Percentiles rank a stretch among this genome's conserved stretches.
phyloP scores from a whole-genome alignment of 2,888 invertebrate genomes.

The Trypoxylon attenuatum region DNA sequence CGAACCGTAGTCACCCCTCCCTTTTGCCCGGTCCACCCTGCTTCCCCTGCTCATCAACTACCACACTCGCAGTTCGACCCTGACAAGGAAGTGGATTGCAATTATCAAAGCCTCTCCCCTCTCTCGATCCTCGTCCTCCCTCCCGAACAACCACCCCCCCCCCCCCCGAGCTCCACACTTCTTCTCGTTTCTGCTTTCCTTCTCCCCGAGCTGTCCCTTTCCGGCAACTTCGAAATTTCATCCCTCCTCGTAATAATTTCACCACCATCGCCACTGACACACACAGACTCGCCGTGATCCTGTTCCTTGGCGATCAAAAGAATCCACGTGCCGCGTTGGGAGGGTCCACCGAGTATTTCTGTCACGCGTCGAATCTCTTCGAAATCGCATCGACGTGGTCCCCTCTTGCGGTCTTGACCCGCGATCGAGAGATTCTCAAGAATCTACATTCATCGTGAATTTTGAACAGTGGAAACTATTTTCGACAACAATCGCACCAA shows the following conservation, averaged over 20 bases:
- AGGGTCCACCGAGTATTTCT: slow-evolving; percentile 40
- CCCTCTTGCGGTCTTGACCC: too few species aligned
- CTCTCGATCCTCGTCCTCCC: slow-evolving; percentile 27
- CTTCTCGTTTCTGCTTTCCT: slow-evolving; percentile 51
- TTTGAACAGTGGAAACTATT: not conserved
- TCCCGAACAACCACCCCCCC: slow-evolving; percentile 10
- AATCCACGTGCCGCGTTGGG: slow-evolving; percentile 46
- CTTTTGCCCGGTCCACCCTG: slow-evolving; percentile 42
- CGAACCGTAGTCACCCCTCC: slow-evolving; percentile 54
- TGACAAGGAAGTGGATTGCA: slow-evolving; percentile 70
- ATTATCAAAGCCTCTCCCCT: slow-evolving; percentile 70
- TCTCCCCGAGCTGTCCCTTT: slow-evolving; percentile 38
- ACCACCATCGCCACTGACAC: slow-evolving; percentile 48
- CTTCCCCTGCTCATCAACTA: slow-evolving; percentile 58
- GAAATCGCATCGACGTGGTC: not conserved
- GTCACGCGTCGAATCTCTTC: not conserved
- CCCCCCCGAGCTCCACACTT: slow-evolving; percentile 16
- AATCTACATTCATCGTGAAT: too few species aligned
- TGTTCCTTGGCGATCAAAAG: slow-evolving; percentile 58
- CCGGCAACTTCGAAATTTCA: slow-evolving; percentile 70
- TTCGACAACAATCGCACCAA: too few species aligned
- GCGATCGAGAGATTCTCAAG: too few species aligned
- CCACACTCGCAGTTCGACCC: slow-evolving; percentile 54
- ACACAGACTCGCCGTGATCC: slow-evolving; percentile 18
- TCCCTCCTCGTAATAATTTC: slow-evolving; percentile 66